These are phyloP conservation scores for Tor tambroides DNA, from an alignment of 2,113 vertebrate species.

Conservation along the genomic window DNA sequence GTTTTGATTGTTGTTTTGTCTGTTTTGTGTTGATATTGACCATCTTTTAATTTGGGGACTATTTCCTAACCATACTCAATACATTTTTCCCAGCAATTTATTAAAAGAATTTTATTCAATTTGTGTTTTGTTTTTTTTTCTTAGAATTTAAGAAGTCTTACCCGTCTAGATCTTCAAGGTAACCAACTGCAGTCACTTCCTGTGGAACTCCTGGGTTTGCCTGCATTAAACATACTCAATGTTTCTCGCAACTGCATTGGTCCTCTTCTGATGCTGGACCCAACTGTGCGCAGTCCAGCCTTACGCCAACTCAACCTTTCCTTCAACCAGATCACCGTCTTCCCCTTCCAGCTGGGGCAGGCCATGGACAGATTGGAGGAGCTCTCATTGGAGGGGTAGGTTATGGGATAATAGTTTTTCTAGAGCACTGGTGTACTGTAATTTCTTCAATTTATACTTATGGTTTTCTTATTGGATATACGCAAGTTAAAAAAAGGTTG, in stretches of 20 bases:
- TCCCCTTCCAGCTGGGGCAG: slow-evolving; percentile 77
- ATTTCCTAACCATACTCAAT: neutral
- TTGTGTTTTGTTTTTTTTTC: slow-evolving; percentile 38
- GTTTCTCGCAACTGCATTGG: slow-evolving; percentile 90
- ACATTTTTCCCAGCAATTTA: neutral
- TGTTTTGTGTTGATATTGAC: neutral
- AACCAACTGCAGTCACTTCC: slow-evolving; percentile 86
- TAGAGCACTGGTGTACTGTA: neutral
- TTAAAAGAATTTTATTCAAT: neutral
- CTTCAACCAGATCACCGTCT: slow-evolving; percentile 82
- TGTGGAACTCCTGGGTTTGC: slow-evolving; percentile 81
- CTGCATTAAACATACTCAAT: slow-evolving; percentile 81
- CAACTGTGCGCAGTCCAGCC: slow-evolving; percentile 72
- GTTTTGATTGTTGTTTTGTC: too few species aligned
- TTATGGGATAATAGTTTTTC: neutral
- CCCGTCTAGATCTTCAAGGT: slow-evolving; percentile 89
- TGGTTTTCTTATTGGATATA: neutral
- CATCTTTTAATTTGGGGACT: neutral
- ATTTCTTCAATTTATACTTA: neutral
- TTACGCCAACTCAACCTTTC: slow-evolving; percentile 89
- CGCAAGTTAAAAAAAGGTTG: neutral
- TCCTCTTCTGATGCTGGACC: slow-evolving; percentile 77
- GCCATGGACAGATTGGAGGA: slow-evolving; percentile 82
- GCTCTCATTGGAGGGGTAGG: slow-evolving; percentile 88
- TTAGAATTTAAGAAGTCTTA: slow-evolving; percentile 86